Conservation (phyloP, 1,140 invertebrate species). For the Diploscapter pachys region DNA sequence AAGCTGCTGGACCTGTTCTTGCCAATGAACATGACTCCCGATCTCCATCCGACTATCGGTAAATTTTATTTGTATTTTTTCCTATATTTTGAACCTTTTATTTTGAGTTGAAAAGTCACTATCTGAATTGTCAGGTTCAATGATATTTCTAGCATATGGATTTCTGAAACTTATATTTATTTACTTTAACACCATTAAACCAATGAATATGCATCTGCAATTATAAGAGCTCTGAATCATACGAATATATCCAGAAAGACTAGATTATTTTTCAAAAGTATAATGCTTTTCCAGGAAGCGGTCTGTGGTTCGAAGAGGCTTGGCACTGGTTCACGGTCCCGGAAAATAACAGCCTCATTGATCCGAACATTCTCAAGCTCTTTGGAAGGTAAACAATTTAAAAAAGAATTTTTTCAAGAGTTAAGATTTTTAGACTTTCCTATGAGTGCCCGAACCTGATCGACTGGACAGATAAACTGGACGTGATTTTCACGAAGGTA, state of each 20-base stretch:
- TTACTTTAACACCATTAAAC: no score
- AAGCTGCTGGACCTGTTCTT: constrained; percentile 73
- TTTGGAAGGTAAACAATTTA: constrained; percentile 9
- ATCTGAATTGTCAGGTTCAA: background rate
- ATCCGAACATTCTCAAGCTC: constrained; percentile 32
- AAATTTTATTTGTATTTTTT: background rate
- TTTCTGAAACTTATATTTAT: background rate
- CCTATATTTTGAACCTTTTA: background rate
- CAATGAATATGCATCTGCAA: no score
- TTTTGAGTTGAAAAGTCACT: background rate
- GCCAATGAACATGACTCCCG: constrained; percentile 64
- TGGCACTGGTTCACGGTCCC: constrained; percentile 55
- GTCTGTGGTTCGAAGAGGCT: constrained; percentile 78
- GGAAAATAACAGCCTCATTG: constrained; percentile 29
- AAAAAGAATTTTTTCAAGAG: no score
- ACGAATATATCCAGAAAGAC: background rate
- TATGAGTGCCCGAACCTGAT: constrained; percentile 75
- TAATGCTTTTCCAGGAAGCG: constrained; percentile 40
- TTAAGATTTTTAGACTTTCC: constrained; percentile 69
- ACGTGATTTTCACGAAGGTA: constrained; percentile 63
- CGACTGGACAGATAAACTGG: constrained; percentile 69
- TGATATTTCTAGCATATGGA: background rate
- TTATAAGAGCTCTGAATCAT: background rate
- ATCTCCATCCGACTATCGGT: constrained; percentile 1
- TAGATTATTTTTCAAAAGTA: background rate